phyloP scores from a whole-genome alignment of 1,140 invertebrate species.

The Drosophila kohkoa region DNA sequence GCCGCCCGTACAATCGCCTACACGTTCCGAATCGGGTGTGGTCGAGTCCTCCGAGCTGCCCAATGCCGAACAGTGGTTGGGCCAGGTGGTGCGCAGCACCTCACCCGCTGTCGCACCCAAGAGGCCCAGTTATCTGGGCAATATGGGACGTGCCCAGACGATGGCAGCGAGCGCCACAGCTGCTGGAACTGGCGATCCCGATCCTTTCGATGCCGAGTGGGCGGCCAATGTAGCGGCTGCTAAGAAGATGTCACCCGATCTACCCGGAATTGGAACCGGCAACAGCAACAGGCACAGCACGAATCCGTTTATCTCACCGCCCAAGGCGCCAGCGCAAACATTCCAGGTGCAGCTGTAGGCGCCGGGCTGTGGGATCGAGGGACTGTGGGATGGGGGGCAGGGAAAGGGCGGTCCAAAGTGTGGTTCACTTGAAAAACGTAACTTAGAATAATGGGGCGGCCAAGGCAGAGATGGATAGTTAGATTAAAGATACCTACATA shows the following conservation, averaged over 20 bases:
- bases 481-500: constrained; percentile 41
- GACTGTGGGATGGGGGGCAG: constrained; percentile 18
- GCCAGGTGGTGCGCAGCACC: constrained; percentile 88
- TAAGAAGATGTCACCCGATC: constrained; percentile 77
- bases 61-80: constrained; percentile 92
- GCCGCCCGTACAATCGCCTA: constrained; percentile 52
- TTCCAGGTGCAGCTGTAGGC: constrained; percentile 89
- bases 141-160: constrained; percentile 88
- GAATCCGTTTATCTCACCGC: constrained; percentile 86
- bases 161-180: constrained; percentile 85
- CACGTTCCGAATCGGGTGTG: constrained; percentile 46
- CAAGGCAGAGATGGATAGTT: constrained; percentile 45
- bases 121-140: constrained; percentile 85
- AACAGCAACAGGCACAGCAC: constrained; percentile 83
- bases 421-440: constrained; percentile 79
- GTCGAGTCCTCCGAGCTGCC: constrained; percentile 85
- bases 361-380: constrained; percentile 11
- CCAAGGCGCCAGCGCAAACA: constrained; percentile 86
- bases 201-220: constrained; percentile 96
- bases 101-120: constrained; percentile 85
- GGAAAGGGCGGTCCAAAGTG: constrained; percentile 61
- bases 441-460: constrained; percentile 65
- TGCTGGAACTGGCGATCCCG: constrained; percentile 78
- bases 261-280: constrained; percentile 51
- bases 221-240: constrained; percentile 86